Conservation (phyloP, 1,140 invertebrate genomes). For the Eciton burchellii region DNA sequence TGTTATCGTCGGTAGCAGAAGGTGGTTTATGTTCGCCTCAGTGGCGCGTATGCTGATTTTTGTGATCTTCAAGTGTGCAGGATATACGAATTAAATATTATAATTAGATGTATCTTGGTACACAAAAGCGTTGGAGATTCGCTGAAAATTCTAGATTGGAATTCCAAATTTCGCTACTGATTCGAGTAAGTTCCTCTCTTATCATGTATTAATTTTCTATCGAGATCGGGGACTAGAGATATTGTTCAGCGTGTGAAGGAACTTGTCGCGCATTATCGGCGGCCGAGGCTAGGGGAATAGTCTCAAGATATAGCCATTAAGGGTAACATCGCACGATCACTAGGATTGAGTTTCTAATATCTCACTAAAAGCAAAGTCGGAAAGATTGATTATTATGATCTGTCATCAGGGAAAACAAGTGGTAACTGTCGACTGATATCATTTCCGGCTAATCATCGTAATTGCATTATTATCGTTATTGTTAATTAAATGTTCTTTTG, state of each 20-base stretch:
- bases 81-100: too few relatives aligned
- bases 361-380: slow-evolving; percentile 59
- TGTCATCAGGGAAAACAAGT: slow-evolving; percentile 57
- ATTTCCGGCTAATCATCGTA: slow-evolving; percentile 27
- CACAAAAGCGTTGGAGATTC: not conserved
- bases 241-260: slow-evolving; percentile 36
- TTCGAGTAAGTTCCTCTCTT: not conserved
- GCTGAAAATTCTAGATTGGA: not conserved
- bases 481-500: slow-evolving; percentile 3
- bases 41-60: slow-evolving; percentile 13
- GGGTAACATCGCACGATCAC: slow-evolving; percentile 42
- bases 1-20: slow-evolving; percentile 25
- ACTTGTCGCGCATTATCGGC: slow-evolving; percentile 26
- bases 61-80: not conserved
- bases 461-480: slow-evolving; percentile 15
- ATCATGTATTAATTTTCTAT: slow-evolving; percentile 1
- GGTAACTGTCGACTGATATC: slow-evolving; percentile 51
- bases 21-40: not conserved
- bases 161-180: not conserved
- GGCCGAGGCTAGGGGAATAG: slow-evolving; percentile 8
- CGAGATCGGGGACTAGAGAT: not conserved
- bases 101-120: not conserved
- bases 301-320: slow-evolving; percentile 52
- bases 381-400: slow-evolving; percentile 64
- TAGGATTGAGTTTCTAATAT: slow-evolving; percentile 61